Conservation (phyloP, 2,797 vertebrate species). For the Manis pentadactyla region DNA sequence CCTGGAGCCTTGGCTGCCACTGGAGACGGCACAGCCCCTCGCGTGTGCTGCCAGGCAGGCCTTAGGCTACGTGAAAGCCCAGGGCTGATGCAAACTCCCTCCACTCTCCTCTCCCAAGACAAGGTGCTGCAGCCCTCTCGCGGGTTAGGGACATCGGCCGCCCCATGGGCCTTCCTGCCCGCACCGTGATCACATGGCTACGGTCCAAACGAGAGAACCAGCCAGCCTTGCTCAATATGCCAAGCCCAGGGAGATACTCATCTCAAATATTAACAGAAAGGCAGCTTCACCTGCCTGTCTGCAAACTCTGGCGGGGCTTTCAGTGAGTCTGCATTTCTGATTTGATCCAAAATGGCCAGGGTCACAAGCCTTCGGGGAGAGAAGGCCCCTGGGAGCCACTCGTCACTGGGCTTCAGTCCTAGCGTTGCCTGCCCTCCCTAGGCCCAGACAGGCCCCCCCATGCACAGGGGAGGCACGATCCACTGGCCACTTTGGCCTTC, state of each 20-base stretch:
- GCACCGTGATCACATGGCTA: neutral
- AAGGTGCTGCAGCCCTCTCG: neutral
- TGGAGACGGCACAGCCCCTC: neutral
- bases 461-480: neutral
- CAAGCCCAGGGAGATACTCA: accelerated
- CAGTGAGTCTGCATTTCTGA: neutral
- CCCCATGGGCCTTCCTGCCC: neutral
- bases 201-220: neutral
- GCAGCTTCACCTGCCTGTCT: neutral
- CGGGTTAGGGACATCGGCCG: neutral
- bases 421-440: neutral
- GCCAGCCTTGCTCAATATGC: neutral
- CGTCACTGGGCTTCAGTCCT: neutral
- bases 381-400: neutral
- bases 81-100: neutral
- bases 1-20: neutral
- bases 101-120: neutral
- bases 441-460: neutral
- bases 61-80: neutral
- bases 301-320: neutral
- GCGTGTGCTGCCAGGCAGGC: accelerated
- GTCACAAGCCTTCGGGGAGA: neutral
- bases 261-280: neutral
- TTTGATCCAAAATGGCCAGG: neutral
- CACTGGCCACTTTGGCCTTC: neutral